Base-by-base conservation (phyloP, 2,797 vertebrate species). In the Squalus acanthias region DNA sequence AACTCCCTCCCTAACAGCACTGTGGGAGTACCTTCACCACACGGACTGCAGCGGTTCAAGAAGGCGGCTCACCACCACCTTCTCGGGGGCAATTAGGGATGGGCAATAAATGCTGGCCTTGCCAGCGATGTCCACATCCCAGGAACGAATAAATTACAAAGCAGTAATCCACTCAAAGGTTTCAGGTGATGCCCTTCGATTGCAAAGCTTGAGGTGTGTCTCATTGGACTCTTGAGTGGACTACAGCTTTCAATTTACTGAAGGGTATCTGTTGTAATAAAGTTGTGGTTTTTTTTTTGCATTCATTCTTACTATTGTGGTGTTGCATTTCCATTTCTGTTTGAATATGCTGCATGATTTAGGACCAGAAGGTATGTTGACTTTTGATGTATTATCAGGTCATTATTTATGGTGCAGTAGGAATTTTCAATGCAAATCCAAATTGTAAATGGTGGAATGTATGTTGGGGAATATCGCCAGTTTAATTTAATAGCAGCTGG, bases 321-420 rank as follows among this genome's bases (percentile, higher is more conserved):
- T 95, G 70, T 95, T 95, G 70, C 69, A 74, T 72, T 53, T 95
- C 70, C 46, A 76, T 69, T 94, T 95, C 70, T 74, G 39, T 95
- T 93, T 93, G 15, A 93, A 93, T 93, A 95, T 74, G 94, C 94
- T 74, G 69, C 89, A 63, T 95, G 94, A 95, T 6, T 24, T 70
- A 95, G 70, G 70, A 95, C 50, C 46, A 8, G 94, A 72, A 69
- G n/a, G 94, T 74, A 74, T 76, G 89, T 92, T 92, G 50, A 95
- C 29, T 95, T 53, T 26, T 70, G 46, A 7, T 76, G 10, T 26
- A 20, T 76, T 95, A 74, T 74, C 70, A 95, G 50, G 24, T 60
- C 76, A n/a, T 72, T 70, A 8, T 72, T 74, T 50, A 20, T 46
- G 39, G 12, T 69, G 39, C 20, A 70, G 26, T 24, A 72, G n/a